phyloP scores from a whole-genome alignment of 2,888 invertebrate species.

The Cyaniris semiargus region DNA sequence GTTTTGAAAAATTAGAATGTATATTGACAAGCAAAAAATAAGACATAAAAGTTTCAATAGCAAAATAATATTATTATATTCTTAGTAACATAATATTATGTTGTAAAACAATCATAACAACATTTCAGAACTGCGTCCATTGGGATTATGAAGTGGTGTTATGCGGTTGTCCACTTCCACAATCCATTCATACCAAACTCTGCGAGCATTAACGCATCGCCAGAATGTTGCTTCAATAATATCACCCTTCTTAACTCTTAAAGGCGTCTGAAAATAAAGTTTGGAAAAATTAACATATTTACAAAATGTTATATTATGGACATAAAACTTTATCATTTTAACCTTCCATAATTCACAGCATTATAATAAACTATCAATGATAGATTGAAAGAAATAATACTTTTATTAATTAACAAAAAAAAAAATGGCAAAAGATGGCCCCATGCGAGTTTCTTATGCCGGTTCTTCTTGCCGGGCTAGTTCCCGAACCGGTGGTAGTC shows the following conservation, averaged over 20 bases:
- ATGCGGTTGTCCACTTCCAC: constrained; percentile 62
- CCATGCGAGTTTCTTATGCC: no score
- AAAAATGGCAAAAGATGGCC: no score
- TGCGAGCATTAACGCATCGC: constrained; percentile 88
- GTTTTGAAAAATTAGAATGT: neutral
- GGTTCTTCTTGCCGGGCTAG: no score
- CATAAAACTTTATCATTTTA: no score
- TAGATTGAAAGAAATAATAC: no score
- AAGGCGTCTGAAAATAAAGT: constrained; percentile 81
- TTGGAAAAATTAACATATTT: constrained; percentile 25
- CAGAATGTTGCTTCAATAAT: constrained; percentile 91
- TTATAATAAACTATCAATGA: no score
- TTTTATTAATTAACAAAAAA: no score
- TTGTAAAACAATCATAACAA: constrained; percentile 56
- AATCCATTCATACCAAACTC: constrained; percentile 99
- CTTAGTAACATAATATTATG: constrained; percentile 2
- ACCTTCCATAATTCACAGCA: no score
- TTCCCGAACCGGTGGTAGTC: no score
- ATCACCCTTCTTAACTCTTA: constrained; percentile 86
- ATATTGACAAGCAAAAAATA: neutral
- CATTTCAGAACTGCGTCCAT: constrained; percentile 73
- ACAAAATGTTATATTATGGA: constrained; percentile 27
- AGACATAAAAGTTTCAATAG: neutral
- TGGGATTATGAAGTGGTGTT: constrained; percentile 63
- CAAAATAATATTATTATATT: constrained; percentile 18